Percentiles rank a stretch among this genome's conserved stretches.
These are phyloP conservation scores for Liodrosophila aerea DNA, from an alignment of 2,888 invertebrate genomes.

Conservation along the genomic window DNA sequence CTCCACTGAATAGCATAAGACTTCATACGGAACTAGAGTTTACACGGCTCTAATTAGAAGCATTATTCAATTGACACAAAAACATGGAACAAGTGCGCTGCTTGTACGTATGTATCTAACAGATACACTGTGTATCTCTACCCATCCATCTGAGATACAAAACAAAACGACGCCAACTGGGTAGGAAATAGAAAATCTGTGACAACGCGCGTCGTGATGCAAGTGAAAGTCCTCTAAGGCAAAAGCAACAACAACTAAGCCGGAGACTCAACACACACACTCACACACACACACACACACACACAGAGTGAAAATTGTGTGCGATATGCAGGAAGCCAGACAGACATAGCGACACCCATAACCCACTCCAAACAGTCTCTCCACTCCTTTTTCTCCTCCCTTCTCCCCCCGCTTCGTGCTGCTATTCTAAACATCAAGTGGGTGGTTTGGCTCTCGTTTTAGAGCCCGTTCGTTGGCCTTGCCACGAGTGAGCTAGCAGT, in stretches of 20 bases:
- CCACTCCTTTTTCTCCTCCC: neutral
- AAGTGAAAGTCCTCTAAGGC: slow-evolving; percentile 54
- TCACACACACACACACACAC: slow-evolving; percentile 23
- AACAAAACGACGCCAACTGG: slow-evolving; percentile 13
- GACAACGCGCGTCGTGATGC: slow-evolving; percentile 42
- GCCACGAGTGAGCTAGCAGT: neutral
- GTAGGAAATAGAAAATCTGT: slow-evolving; percentile 32
- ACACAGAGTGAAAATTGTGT: slow-evolving; percentile 51
- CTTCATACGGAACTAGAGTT: too few relatives aligned
- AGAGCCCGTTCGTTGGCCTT: slow-evolving; percentile 46
- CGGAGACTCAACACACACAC: too few relatives aligned
- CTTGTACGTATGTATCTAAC: neutral
- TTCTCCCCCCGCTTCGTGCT: neutral
- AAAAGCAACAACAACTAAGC: slow-evolving; percentile 12
- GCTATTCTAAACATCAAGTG: slow-evolving; percentile 24
- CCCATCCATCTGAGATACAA: slow-evolving; percentile 1
- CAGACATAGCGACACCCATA: slow-evolving; percentile 29
- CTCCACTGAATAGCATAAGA: neutral
- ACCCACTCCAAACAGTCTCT: neutral
- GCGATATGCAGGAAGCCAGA: slow-evolving; percentile 39
- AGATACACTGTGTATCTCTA: slow-evolving; percentile 1
- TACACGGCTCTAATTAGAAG: slow-evolving; percentile 36
- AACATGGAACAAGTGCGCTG: neutral
- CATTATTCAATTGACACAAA: slow-evolving; percentile 13
- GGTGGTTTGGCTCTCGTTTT: slow-evolving; percentile 19